Evolutionary conservation across 2,888 invertebrate species (phyloP).

Genomic region (Latrodectus hesperus): DNA sequence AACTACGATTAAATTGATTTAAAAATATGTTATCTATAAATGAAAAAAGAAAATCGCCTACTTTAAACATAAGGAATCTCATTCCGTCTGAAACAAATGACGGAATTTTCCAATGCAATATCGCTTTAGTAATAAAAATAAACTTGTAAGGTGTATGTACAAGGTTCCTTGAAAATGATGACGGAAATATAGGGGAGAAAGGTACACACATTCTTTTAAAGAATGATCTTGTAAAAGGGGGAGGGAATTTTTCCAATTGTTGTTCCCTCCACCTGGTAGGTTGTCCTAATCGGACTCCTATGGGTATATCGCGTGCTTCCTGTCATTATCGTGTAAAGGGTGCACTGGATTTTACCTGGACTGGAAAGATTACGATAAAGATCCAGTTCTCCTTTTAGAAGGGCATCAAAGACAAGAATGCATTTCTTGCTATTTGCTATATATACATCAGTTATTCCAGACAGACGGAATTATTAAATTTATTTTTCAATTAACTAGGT

Average conservation of each 20-base stretch:
- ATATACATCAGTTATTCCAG: too few relatives aligned
- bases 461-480: too few relatives aligned
- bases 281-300: slow-evolving; percentile 47
- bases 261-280: slow-evolving; percentile 38
- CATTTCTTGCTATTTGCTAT: too few relatives aligned
- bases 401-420: too few relatives aligned
- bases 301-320: slow-evolving; percentile 54
- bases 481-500: too few relatives aligned
- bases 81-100: slow-evolving; percentile 39
- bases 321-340: slow-evolving; percentile 49
- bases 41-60: not conserved
- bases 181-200: slow-evolving; percentile 6
- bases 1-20: too few relatives aligned
- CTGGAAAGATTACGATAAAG: slow-evolving; percentile 22
- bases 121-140: slow-evolving; percentile 33
- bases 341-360: slow-evolving; percentile 38
- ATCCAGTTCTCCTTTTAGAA: too few relatives aligned
- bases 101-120: slow-evolving; percentile 18
- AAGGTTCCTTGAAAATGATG: slow-evolving; percentile 22
- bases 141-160: slow-evolving; percentile 32
- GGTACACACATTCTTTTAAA: slow-evolving; percentile 12
- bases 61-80: slow-evolving; percentile 26
- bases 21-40: too few relatives aligned
- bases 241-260: slow-evolving; percentile 51
- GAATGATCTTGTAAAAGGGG: slow-evolving; percentile 33